Conservation (phyloP, 2,113 vertebrate species). For the Channa maculata region DNA sequence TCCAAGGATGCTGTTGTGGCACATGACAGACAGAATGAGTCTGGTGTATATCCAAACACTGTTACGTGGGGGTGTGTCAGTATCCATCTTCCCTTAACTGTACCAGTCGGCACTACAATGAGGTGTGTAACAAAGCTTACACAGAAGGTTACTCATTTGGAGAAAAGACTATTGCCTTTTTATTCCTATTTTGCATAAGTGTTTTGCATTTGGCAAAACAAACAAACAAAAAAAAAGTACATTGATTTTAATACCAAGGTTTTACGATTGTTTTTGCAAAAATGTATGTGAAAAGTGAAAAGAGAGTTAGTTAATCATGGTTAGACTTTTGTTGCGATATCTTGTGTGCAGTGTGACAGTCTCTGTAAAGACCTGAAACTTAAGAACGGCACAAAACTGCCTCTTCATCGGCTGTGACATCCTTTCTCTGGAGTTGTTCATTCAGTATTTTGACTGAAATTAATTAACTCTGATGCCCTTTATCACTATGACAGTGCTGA, state of each 20-base stretch:
- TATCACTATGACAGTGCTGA: conserved; percentile 56
- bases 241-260: too few species aligned
- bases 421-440: conserved; percentile 23
- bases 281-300: conserved; percentile 23
- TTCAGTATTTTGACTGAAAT: conserved; percentile 64
- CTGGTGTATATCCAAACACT: conserved; percentile 24
- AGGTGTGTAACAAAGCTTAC: conserved; percentile 32
- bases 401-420: conserved; percentile 46
- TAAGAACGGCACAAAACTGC: conserved; percentile 36
- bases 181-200: conserved; percentile 11
- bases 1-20: background rate
- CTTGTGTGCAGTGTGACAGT: conserved; percentile 25
- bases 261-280: conserved; percentile 6
- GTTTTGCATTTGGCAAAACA: conserved; percentile 4
- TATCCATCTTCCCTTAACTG: conserved; percentile 10
- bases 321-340: conserved; percentile 31
- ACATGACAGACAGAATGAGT: conserved; percentile 27
- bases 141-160: conserved; percentile 24
- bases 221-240: too few species aligned
- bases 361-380: conserved; percentile 50
- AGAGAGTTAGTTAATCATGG: conserved; percentile 27
- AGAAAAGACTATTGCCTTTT: conserved; percentile 16
- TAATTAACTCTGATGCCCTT: conserved; percentile 67
- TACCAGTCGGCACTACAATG: conserved; percentile 13
- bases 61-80: conserved; percentile 17